These are phyloP conservation scores for Pollenia amentaria DNA, from an alignment of 2,888 invertebrate genomes.

Conservation along the genomic window DNA sequence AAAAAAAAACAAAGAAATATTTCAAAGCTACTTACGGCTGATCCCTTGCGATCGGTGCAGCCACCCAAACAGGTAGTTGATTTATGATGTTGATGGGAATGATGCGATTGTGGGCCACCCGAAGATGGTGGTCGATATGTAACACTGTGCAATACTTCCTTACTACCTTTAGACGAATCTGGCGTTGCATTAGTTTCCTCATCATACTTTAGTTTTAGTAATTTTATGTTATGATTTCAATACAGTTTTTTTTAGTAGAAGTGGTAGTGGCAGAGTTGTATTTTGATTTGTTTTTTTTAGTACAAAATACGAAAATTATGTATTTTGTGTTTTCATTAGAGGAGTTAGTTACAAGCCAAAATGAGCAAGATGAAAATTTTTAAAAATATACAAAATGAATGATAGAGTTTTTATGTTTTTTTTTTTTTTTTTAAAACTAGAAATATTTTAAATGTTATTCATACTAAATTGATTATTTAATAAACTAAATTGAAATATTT, in stretches of 20 bases:
- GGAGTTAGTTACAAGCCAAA: constrained; percentile 46
- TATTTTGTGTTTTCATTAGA: constrained; percentile 32
- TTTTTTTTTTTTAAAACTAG: neutral
- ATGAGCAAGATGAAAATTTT: constrained; percentile 44
- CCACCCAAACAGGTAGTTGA: constrained; percentile 89
- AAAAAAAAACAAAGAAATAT: neutral
- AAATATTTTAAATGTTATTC: no score
- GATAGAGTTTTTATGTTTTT: constrained; percentile 18
- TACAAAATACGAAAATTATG: constrained; percentile 21
- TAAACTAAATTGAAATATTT: no score
- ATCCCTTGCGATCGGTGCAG: constrained; percentile 90
- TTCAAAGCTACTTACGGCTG: constrained; percentile 88
- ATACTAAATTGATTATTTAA: no score
- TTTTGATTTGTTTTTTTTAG: constrained; percentile 24
- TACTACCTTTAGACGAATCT: constrained; percentile 86
- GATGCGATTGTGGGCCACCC: constrained; percentile 75
- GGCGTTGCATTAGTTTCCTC: constrained; percentile 85
- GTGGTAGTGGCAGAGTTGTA: constrained; percentile 56
- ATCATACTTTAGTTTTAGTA: constrained; percentile 80
- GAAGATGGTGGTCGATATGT: constrained; percentile 87
- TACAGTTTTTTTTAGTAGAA: constrained; percentile 38
- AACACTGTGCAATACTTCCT: constrained; percentile 85
- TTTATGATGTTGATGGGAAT: constrained; percentile 82
- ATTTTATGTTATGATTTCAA: constrained; percentile 33
- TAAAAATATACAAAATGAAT: constrained; percentile 45